These are phyloP conservation scores for Gastrophryne carolinensis DNA, from an alignment of 2,797 vertebrate genomes.

Conservation along the genomic window DNA sequence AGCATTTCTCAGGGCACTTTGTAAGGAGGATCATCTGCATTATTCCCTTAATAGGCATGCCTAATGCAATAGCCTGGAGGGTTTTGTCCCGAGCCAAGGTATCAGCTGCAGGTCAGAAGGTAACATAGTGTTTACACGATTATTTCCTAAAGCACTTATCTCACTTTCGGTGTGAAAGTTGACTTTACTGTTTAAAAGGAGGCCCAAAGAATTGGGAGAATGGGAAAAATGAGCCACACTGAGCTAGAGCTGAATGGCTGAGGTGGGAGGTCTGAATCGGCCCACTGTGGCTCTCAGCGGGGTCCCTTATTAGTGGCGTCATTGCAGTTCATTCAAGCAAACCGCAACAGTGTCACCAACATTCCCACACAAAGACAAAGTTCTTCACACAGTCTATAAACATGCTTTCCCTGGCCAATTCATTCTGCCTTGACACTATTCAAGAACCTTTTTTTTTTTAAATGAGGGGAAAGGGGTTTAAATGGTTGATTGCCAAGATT, in stretches of 20 bases:
- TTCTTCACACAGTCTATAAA: slow-evolving; percentile 93
- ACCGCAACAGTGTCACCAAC: slow-evolving; percentile 86
- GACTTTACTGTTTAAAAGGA: slow-evolving; percentile 81
- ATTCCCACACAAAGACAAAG: slow-evolving; percentile 87
- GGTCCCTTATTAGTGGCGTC: slow-evolving; percentile 81
- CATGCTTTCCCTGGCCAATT: slow-evolving; percentile 81
- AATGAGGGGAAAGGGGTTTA: slow-evolving; percentile 53
- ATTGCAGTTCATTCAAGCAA: slow-evolving; percentile 85
- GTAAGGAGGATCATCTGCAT: slow-evolving; percentile 75
- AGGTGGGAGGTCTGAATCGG: slow-evolving; percentile 81
- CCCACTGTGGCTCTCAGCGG: slow-evolving; percentile 63
- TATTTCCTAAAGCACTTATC: slow-evolving; percentile 89
- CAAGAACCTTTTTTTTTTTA: slow-evolving; percentile 64
- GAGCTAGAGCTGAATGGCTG: slow-evolving; percentile 82
- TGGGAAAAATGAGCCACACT: slow-evolving; percentile 86
- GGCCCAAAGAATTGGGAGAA: slow-evolving; percentile 74
- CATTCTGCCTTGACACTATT: slow-evolving; percentile 75
- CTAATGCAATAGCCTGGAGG: slow-evolving; percentile 78
- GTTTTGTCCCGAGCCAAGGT: slow-evolving; percentile 87
- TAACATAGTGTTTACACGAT: slow-evolving; percentile 92
- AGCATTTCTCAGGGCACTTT: slow-evolving; percentile 68
- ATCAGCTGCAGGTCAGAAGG: slow-evolving; percentile 92
- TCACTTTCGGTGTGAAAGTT: slow-evolving; percentile 83
- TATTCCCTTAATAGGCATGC: slow-evolving; percentile 89
- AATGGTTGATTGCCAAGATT: slow-evolving; percentile 60